A percentile compares a stretch with the other conserved stretches of the same genome.
Evolutionary conservation across 2,113 vertebrate species (phyloP).

Genomic region (Macrotis lagotis): DNA sequence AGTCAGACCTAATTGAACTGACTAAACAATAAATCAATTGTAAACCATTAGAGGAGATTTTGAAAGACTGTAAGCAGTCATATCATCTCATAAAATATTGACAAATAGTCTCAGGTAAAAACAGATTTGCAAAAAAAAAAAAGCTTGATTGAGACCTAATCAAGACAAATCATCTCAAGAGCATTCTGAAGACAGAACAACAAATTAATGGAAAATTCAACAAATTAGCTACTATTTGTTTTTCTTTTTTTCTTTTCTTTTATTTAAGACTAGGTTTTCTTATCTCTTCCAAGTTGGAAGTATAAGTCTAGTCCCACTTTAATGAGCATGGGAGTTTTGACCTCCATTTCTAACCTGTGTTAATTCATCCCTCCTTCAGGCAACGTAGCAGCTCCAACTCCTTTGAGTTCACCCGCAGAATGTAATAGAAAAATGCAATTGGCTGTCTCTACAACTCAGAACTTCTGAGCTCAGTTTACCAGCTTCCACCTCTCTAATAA

Average conservation of each 20-base stretch:
- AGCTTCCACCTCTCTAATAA: not conserved
- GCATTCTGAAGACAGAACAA: not conserved
- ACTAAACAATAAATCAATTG: too few relatives aligned
- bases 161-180: not conserved
- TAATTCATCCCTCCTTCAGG: not conserved
- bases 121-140: not conserved
- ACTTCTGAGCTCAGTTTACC: not conserved
- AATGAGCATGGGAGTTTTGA: not conserved
- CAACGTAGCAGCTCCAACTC: not conserved
- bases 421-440: not conserved
- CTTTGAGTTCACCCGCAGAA: not conserved
- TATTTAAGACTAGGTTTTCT: too few relatives aligned
- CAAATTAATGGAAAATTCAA: not conserved
- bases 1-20: too few relatives aligned
- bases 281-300: not conserved
- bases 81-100: not conserved
- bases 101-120: not conserved
- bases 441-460: not conserved
- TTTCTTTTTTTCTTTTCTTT: not conserved
- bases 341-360: not conserved
- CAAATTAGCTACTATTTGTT: not conserved
- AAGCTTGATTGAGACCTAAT: not conserved
- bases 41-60: not conserved
- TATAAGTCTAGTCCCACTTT: not conserved
- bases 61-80: not conserved